Conservation (phyloP, 2,888 invertebrate genomes). For the Temnothorax rugatulus region DNA sequence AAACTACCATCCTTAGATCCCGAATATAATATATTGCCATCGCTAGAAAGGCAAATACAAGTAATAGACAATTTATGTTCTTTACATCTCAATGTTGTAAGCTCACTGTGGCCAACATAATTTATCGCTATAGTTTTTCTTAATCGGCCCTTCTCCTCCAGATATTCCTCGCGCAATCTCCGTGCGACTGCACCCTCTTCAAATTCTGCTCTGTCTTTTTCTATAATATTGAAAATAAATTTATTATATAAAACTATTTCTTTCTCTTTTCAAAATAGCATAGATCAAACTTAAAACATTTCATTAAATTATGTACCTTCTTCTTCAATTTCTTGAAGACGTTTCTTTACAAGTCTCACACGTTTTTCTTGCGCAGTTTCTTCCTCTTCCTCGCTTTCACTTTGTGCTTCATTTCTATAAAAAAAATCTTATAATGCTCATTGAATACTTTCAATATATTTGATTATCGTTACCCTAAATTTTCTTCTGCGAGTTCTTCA, state of each 20-base stretch:
- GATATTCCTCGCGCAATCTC: slow-evolving; percentile 93
- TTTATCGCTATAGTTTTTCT: slow-evolving; percentile 91
- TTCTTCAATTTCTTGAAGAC: slow-evolving; percentile 94
- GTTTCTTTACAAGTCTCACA: slow-evolving; percentile 95
- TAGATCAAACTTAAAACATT: neutral
- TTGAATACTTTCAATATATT: slow-evolving; percentile 20
- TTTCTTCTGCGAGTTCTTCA: slow-evolving; percentile 83
- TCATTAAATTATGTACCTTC: slow-evolving; percentile 87
- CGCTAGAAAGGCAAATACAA: slow-evolving; percentile 92
- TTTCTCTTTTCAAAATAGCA: slow-evolving; percentile 24
- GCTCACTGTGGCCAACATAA: slow-evolving; percentile 86
- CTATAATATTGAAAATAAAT: slow-evolving; percentile 81
- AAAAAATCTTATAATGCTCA: slow-evolving; percentile 37
- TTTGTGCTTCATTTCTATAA: slow-evolving; percentile 64
- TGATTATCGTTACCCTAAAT: slow-evolving; percentile 71
- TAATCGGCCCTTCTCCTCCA: slow-evolving; percentile 94
- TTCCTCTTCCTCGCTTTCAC: slow-evolving; percentile 88
- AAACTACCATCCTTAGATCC: slow-evolving; percentile 96
- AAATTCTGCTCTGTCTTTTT: slow-evolving; percentile 90
- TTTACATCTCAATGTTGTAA: slow-evolving; percentile 89
- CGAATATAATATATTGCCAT: slow-evolving; percentile 91
- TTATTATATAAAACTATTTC: neutral
- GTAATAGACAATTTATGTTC: slow-evolving; percentile 94
- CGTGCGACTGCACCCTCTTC: slow-evolving; percentile 91
- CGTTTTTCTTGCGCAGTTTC: slow-evolving; percentile 97